Base-by-base conservation (phyloP, 2,797 vertebrate genomes). In the Pelobates cultripes region DNA sequence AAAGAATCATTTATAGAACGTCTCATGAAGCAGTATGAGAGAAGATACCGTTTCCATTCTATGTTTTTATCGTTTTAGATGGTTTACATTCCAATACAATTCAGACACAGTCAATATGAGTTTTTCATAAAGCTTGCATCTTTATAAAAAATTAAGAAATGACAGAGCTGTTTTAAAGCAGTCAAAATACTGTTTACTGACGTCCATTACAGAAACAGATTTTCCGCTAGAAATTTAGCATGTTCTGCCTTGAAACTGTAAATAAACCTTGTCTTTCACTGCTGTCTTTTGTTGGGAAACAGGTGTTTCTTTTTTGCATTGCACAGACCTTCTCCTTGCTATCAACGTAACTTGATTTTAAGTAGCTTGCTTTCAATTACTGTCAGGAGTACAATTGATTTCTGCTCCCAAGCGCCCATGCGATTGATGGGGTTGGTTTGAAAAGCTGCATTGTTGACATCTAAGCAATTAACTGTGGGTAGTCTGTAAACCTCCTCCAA, bases 341-440 rank as follows among this genome's bases (percentile, higher is more conserved):
- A 72, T 82, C 81, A 82, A 66, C 71, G 42, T 79, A 79, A 78
- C 77, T 70, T 8, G 64, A 83, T 83, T 77, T 79, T 75, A 79
- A 83, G 77, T 79, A 78, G 81, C 71, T 79, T 79, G 64, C 81
- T 75, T 83, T 83, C 81, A 83, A 79, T 83, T 83, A 83, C 76
- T 83, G 76, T 75, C 77, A 74, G 76, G 66, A 75, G 44, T 43
- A 61, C 76, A 79, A 83, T 75, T 83, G 81, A 83, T 83, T 83
- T 83, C 14, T 66, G 64, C 71, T 83, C 77, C 71, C 73, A 63
- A 70, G 79, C 43, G 73, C 73, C 53, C 64, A 75, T 79, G 63
- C 7, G 40, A 83, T 83, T 79, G 81, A 83, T 83, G 66, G 81
- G 64, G 43, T 41, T 70, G 64, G 71, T 78, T 78, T 74, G 53